Conservation (phyloP, 2,888 invertebrate species). For the Drosophila colorata region DNA sequence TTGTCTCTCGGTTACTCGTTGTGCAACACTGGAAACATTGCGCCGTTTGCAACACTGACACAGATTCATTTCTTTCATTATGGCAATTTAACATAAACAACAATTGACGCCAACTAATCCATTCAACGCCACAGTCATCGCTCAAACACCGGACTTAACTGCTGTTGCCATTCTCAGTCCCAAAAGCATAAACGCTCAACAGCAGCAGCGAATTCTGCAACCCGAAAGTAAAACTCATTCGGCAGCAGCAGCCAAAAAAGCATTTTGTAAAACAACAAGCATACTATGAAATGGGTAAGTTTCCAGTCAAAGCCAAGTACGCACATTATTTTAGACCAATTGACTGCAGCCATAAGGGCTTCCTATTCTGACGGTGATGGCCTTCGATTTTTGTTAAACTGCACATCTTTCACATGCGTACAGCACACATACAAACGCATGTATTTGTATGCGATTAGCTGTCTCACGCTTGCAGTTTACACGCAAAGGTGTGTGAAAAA, state of each 20-base stretch:
- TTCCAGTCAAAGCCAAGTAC: constrained; percentile 5
- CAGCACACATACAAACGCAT: background rate
- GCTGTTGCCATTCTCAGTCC: constrained; percentile 7
- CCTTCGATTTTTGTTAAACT: constrained; percentile 37
- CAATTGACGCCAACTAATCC: constrained; percentile 37
- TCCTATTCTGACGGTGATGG: constrained; percentile 24
- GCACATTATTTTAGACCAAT: constrained; percentile 3
- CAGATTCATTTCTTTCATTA: constrained; percentile 47
- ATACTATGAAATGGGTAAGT: constrained; percentile 73
- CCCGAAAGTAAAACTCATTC: constrained; percentile 32
- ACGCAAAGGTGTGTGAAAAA: constrained; percentile 15
- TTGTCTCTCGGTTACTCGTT: constrained; percentile 26
- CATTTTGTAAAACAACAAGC: constrained; percentile 32
- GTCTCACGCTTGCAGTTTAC: constrained; percentile 20
- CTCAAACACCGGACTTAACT: constrained; percentile 30
- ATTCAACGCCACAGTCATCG: constrained; percentile 41
- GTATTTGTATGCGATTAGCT: constrained; percentile 4
- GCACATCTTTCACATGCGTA: constrained; percentile 8
- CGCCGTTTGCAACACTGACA: constrained; percentile 34
- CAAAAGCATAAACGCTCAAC: constrained; percentile 2
- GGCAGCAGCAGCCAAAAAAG: constrained; percentile 26
- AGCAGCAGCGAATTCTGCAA: constrained; percentile 16
- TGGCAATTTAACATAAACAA: constrained; percentile 58
- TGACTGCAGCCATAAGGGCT: constrained; percentile 6
- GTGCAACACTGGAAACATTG: constrained; percentile 29